Percentiles rank a stretch among this genome's conserved stretches.
These are phyloP conservation scores for Troides helena DNA, from an alignment of 2,888 invertebrate genomes.

Conservation along the genomic window DNA sequence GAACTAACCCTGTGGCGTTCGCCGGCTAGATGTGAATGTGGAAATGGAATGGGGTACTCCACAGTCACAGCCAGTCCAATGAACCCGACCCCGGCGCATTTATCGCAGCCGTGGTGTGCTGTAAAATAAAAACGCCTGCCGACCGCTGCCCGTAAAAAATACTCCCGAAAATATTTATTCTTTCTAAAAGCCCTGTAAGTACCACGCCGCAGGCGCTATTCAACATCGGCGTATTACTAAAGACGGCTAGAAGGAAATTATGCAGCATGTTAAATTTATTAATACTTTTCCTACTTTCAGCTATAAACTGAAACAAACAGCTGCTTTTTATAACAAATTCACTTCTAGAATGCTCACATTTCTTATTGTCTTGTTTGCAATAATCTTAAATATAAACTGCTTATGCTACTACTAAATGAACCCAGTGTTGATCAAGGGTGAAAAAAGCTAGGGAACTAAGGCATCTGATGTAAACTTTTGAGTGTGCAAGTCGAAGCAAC, in stretches of 20 bases:
- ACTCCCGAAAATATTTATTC: constrained; percentile 67
- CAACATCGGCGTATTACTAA: constrained; percentile 11
- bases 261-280: constrained; percentile 7
- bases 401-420: no score
- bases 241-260: constrained; percentile 7
- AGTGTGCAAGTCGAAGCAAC: no score
- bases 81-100: constrained; percentile 48
- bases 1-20: constrained; percentile 17
- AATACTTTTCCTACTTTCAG: not conserved
- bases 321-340: no score
- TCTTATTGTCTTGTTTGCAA: no score
- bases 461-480: no score
- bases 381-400: no score
- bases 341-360: no score
- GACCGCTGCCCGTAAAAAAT: constrained; percentile 66
- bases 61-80: constrained; percentile 20
- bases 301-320: not conserved
- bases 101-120: constrained; percentile 76
- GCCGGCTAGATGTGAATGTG: constrained; percentile 12
- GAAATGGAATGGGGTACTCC: constrained; percentile 21
- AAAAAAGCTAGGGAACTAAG: no score
- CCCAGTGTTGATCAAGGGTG: no score
- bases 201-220: constrained; percentile 7
- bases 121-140: constrained; percentile 70
- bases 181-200: constrained; percentile 43